Evolutionary conservation across 2,113 vertebrate genomes (phyloP).

Genomic region (Megaceryle maxima): DNA sequence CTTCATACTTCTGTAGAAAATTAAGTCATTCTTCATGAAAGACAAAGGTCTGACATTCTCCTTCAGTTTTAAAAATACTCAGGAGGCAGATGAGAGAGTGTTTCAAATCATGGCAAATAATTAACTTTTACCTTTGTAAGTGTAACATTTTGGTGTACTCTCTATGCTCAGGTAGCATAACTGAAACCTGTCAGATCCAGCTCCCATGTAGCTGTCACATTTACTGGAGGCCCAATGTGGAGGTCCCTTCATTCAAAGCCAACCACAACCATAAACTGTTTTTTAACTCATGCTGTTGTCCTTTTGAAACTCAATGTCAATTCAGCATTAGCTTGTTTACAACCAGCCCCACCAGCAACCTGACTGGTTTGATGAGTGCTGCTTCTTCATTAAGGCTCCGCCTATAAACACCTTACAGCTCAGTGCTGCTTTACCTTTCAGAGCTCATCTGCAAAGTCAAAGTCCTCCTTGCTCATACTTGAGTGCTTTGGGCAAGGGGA

Average conservation of each 20-base stretch:
- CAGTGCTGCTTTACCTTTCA: background rate
- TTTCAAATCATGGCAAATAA: background rate
- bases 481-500: background rate
- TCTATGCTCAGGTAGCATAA: background rate
- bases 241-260: background rate
- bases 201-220: background rate
- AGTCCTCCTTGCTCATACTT: background rate
- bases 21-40: background rate
- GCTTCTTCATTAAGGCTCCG: background rate
- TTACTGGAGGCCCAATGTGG: background rate
- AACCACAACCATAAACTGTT: background rate
- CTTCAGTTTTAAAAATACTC: background rate
- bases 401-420: background rate
- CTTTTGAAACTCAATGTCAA: background rate
- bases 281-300: background rate
- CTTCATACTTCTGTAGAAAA: background rate
- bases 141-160: background rate
- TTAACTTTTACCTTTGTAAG: background rate
- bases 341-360: background rate
- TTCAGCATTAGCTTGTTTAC: slow-evolving; percentile 1
- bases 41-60: background rate
- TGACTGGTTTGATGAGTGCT: background rate
- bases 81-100: background rate
- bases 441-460: background rate
- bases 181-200: background rate